These are phyloP conservation scores for Procambarus virginalis DNA, from an alignment of 1,140 invertebrate genomes.

Conservation along the genomic window DNA sequence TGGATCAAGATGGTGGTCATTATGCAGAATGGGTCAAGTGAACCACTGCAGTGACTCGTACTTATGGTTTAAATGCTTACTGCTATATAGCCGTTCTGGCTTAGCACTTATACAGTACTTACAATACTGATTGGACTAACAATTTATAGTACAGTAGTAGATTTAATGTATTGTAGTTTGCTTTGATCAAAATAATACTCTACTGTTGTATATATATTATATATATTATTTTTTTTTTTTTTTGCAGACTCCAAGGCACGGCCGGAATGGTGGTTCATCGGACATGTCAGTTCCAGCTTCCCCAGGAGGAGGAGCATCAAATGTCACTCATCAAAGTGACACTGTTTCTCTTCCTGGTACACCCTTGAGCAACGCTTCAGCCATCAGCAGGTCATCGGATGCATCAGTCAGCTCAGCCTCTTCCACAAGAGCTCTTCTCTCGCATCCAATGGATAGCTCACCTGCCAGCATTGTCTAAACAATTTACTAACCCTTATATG, in stretches of 20 bases:
- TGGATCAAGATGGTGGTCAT: no score
- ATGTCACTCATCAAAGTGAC: slow-evolving; percentile 48
- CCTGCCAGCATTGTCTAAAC: slow-evolving; percentile 45
- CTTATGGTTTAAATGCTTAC: no score
- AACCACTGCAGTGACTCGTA: no score
- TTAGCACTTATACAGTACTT: no score
- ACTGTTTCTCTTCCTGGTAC: slow-evolving; percentile 63
- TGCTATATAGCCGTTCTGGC: no score
- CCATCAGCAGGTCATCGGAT: slow-evolving; percentile 58
- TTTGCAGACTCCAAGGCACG: background rate
- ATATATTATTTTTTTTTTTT: background rate
- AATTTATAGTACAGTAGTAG: no score
- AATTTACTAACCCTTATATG: no score
- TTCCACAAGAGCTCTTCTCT: slow-evolving; percentile 53
- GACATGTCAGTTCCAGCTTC: slow-evolving; percentile 31
- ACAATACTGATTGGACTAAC: no score
- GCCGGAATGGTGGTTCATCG: background rate
- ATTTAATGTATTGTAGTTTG: no score
- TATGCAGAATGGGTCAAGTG: no score
- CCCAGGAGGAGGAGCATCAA: slow-evolving; percentile 28
- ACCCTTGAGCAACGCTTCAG: slow-evolving; percentile 65
- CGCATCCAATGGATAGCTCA: slow-evolving; percentile 44
- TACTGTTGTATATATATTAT: no score
- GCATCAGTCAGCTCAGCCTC: slow-evolving; percentile 65
- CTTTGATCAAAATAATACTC: no score